Percentiles rank a stretch among this genome's conserved stretches.
Evolutionary conservation across 2,888 invertebrate species (phyloP).

Genomic region (Caenorhabditis macrosperma): DNA sequence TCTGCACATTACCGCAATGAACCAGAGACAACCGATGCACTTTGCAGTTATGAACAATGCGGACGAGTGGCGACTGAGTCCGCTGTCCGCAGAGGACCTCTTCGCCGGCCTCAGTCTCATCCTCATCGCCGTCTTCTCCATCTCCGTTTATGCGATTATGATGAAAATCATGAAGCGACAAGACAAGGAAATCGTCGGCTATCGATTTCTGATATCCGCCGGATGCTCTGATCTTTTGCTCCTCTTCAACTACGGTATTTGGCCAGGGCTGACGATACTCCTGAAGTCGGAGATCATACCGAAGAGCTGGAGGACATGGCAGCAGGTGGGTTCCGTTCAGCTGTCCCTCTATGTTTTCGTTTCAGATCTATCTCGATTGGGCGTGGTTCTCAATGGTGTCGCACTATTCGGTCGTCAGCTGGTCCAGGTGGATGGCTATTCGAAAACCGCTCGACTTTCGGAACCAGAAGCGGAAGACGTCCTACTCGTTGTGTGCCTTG

Average conservation of each 20-base stretch:
- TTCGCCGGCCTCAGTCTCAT: conserved; percentile 72
- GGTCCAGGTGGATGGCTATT: conserved; percentile 77
- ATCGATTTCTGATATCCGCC: conserved; percentile 76
- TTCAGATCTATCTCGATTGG: conserved; percentile 77
- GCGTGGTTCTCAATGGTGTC: conserved; percentile 79
- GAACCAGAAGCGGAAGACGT: conserved; percentile 64
- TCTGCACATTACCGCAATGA: conserved; percentile 29
- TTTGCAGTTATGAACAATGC: conserved; percentile 64
- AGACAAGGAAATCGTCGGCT: conserved; percentile 78
- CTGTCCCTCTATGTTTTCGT: too few species aligned
- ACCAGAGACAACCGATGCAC: background rate
- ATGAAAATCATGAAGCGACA: conserved; percentile 73
- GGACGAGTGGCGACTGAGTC: conserved; percentile 67
- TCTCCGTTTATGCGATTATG: conserved; percentile 72
- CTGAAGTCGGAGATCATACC: conserved; percentile 74
- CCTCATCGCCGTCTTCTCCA: conserved; percentile 68
- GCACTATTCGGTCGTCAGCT: conserved; percentile 75
- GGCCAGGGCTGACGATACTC: conserved; percentile 77
- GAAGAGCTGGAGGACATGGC: conserved; percentile 69
- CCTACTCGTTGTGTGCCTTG: conserved; percentile 70
- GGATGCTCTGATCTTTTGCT: conserved; percentile 73
- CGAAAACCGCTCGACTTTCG: conserved; percentile 70
- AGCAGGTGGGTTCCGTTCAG: conserved; percentile 63
- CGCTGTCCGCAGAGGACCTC: conserved; percentile 69
- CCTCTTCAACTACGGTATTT: conserved; percentile 76